These are phyloP conservation scores for Chascanopsetta lugubris DNA, from an alignment of 2,113 vertebrate species.

Conservation along the genomic window DNA sequence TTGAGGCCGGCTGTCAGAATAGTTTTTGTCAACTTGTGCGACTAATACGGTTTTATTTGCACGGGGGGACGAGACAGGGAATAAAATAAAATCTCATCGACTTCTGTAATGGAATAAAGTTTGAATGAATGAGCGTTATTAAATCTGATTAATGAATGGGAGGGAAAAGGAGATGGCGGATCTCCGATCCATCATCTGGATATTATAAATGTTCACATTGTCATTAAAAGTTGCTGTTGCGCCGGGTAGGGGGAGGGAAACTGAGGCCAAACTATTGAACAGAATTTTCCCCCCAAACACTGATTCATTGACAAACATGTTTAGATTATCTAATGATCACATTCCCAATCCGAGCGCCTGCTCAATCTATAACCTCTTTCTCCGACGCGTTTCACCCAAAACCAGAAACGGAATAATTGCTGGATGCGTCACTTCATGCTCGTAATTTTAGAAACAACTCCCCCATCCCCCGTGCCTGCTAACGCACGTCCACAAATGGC, in stretches of 20 bases:
- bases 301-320: slow-evolving; percentile 69
- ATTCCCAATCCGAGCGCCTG: slow-evolving; percentile 27
- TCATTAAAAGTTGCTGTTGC: slow-evolving; percentile 46
- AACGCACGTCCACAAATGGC: slow-evolving; percentile 81
- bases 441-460: slow-evolving; percentile 81
- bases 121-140: neutral
- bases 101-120: neutral
- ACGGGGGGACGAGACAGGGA: slow-evolving; percentile 23
- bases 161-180: slow-evolving; percentile 16
- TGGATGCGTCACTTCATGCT: slow-evolving; percentile 77
- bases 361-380: slow-evolving; percentile 55
- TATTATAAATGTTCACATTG: slow-evolving; percentile 6
- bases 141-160: too few relatives aligned
- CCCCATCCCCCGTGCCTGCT: slow-evolving; percentile 70
- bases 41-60: slow-evolving; percentile 37
- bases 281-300: slow-evolving; percentile 59
- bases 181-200: slow-evolving; percentile 6
- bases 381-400: slow-evolving; percentile 54
- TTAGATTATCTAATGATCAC: slow-evolving; percentile 62
- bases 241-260: slow-evolving; percentile 24
- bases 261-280: slow-evolving; percentile 46
- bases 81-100: neutral
- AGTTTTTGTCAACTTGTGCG: slow-evolving; percentile 50
- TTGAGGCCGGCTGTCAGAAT: slow-evolving; percentile 56
- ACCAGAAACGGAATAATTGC: slow-evolving; percentile 70